phyloP scores from a whole-genome alignment of 2,113 vertebrate species.

The Catharus minimus region DNA sequence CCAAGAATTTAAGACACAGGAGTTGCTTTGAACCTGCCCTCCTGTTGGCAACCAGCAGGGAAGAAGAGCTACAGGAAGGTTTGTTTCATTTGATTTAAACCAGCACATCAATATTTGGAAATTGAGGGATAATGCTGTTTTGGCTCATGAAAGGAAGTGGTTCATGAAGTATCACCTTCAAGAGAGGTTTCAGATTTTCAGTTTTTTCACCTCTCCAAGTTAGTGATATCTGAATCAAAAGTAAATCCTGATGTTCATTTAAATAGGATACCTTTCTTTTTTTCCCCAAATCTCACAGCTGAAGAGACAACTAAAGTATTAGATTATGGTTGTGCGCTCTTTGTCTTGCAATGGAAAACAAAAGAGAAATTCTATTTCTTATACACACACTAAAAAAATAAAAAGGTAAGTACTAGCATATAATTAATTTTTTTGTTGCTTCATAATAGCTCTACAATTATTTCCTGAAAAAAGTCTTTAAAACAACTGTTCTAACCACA shows the following conservation, averaged over 20 bases:
- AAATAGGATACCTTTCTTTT: background rate
- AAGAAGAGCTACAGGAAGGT: rapidly evolving
- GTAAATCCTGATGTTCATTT: background rate
- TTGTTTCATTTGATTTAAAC: background rate
- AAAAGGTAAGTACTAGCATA: background rate
- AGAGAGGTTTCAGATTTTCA: background rate
- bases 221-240: background rate
- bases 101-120: background rate
- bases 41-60: background rate
- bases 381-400: background rate
- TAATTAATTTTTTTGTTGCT: background rate
- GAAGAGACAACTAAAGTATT: background rate
- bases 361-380: background rate
- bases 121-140: background rate
- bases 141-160: background rate
- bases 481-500: background rate
- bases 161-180: background rate
- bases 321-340: background rate
- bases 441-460: background rate
- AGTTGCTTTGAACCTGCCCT: background rate
- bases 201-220: background rate
- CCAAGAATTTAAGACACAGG: background rate
- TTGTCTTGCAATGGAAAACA: background rate
- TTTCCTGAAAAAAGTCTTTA: background rate
- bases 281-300: background rate